These are phyloP conservation scores for Isotomurus palustris DNA, from an alignment of 2,888 invertebrate genomes.

Conservation along the genomic window DNA sequence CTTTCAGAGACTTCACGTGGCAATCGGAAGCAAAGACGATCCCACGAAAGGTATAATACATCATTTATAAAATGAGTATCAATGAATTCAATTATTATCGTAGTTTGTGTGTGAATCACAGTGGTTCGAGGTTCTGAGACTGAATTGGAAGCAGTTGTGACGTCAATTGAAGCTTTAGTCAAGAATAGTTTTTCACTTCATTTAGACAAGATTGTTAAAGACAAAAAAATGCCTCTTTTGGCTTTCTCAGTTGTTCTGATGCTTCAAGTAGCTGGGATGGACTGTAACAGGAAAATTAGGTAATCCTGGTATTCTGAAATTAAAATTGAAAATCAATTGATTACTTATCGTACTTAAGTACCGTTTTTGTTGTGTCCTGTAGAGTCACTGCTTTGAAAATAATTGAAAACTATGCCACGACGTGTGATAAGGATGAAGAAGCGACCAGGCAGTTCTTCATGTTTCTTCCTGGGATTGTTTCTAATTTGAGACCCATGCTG, in stretches of 20 bases:
- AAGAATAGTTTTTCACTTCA: slow-evolving; percentile 17
- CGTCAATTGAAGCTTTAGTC: slow-evolving; percentile 8
- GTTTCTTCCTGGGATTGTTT: slow-evolving; percentile 41
- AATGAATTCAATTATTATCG: slow-evolving; percentile 21
- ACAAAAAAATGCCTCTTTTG: slow-evolving; percentile 23
- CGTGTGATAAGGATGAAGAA: slow-evolving; percentile 17
- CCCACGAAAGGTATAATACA: slow-evolving; percentile 15
- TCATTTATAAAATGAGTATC: background rate
- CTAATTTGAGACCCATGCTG: slow-evolving; percentile 23
- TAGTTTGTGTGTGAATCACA: too few species aligned
- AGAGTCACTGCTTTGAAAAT: slow-evolving; percentile 27
- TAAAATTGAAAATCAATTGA: background rate
- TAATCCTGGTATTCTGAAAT: too few species aligned
- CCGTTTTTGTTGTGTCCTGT: too few species aligned
- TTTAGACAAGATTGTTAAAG: slow-evolving; percentile 15
- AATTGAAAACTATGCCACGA: slow-evolving; percentile 12
- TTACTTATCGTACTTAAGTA: background rate
- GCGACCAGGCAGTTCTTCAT: slow-evolving; percentile 24
- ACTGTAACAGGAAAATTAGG: slow-evolving; percentile 22
- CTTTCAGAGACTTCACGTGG: slow-evolving; percentile 31
- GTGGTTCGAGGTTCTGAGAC: too few species aligned
- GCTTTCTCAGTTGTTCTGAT: slow-evolving; percentile 35
- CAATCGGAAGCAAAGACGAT: slow-evolving; percentile 15
- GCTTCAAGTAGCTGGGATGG: slow-evolving; percentile 21
- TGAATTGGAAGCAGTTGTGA: slow-evolving; percentile 10